Percentiles rank a stretch among this genome's conserved stretches.
phyloP scores from a whole-genome alignment of 2,113 vertebrate genomes.

The Stigmatopora nigra region DNA sequence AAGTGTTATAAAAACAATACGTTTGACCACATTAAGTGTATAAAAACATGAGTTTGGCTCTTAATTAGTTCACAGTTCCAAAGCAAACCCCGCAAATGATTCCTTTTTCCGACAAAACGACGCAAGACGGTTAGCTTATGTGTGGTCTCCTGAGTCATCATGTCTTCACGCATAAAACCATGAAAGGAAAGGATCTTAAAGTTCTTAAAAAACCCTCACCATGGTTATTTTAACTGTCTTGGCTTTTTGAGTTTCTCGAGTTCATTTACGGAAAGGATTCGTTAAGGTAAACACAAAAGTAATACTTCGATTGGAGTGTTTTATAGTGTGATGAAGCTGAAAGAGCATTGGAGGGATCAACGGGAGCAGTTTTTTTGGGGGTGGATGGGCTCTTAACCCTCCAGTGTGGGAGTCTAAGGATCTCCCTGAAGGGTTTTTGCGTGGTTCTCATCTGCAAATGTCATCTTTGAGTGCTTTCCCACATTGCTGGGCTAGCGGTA shows the following conservation, averaged over 20 bases:
- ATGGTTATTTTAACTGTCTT: conserved; percentile 22
- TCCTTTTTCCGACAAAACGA: neutral
- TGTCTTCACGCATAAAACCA: conserved; percentile 8
- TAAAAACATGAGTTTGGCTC: neutral
- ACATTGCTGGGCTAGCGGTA: conserved; percentile 47
- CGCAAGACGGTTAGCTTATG: conserved; percentile 25
- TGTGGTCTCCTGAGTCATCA: conserved; percentile 22
- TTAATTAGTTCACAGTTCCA: neutral
- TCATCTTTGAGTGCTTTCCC: conserved; percentile 52
- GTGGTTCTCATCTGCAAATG: conserved; percentile 41
- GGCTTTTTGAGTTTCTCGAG: conserved; percentile 9
- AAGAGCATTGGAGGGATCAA: conserved; percentile 16
- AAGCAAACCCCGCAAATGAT: conserved; percentile 1
- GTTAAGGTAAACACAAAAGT: neutral
- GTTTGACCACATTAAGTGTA: conserved; percentile 7
- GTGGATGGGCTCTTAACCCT: conserved; percentile 33
- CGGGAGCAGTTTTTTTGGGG: conserved; percentile 27
- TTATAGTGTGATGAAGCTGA: neutral
- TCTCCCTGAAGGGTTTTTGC: conserved; percentile 42
- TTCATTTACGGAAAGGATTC: neutral
- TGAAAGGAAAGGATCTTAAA: conserved; percentile 9
- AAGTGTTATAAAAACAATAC: neutral
- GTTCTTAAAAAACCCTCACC: conserved; percentile 7
- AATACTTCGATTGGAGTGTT: neutral
- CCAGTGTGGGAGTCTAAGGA: conserved; percentile 31